Conservation (phyloP, 2,888 invertebrate species). For the Galerucella pusilla region DNA sequence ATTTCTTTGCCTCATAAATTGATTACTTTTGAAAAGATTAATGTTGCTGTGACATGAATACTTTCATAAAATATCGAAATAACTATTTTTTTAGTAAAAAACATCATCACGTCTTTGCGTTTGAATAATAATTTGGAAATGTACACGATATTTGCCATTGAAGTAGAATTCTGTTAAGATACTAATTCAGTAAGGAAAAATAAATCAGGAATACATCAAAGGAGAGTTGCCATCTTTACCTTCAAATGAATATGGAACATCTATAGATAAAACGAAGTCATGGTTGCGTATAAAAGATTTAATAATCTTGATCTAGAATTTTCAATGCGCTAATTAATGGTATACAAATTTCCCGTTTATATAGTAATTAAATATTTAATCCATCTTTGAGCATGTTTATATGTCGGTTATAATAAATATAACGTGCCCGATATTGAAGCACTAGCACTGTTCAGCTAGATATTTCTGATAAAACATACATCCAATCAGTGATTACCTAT, state of each 20-base stretch:
- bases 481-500: conserved; percentile 32
- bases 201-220: conserved; percentile 10
- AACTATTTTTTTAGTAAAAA: too few species aligned
- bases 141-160: conserved; percentile 25
- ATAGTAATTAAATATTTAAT: neutral
- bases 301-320: conserved; percentile 11
- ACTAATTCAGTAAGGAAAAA: conserved; percentile 6
- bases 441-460: too few species aligned
- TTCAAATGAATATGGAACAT: conserved; percentile 17
- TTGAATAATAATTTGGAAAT: conserved; percentile 1
- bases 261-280: conserved; percentile 14
- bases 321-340: conserved; percentile 15
- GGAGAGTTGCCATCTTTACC: neutral
- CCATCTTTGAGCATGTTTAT: neutral
- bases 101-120: neutral
- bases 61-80: neutral
- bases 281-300: conserved; percentile 9
- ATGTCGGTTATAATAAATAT: too few species aligned
- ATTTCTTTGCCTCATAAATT: conserved; percentile 38
- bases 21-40: conserved; percentile 32
- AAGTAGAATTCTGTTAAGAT: conserved; percentile 6
- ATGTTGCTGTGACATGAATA: neutral
- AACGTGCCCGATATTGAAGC: too few species aligned
- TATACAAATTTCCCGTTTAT: neutral
- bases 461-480: neutral